Evolutionary conservation across 37 sponge, comb jelly and placozoan genomes (phyloP).

Genomic region (Lycopodina hypogea): DNA sequence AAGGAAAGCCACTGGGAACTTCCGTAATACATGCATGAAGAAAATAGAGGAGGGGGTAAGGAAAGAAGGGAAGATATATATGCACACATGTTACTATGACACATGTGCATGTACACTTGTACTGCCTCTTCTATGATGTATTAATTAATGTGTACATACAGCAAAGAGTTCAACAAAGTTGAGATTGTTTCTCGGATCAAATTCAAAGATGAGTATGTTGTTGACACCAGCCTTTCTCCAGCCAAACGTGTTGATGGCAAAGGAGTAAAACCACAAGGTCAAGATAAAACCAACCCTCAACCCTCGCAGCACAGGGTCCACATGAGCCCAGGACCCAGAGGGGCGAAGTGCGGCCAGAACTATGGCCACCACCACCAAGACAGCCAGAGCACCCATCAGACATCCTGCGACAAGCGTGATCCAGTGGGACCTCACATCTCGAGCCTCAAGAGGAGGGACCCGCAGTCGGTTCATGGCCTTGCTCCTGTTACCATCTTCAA

Average conservation of each 20-base stretch:
- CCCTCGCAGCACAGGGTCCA: slow-evolving; percentile 13
- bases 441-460: slow-evolving; percentile 79
- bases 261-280: slow-evolving; percentile 58
- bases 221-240: slow-evolving; percentile 86
- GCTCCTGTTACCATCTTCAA: slow-evolving; percentile 79
- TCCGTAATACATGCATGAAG: no score
- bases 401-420: slow-evolving; percentile 25
- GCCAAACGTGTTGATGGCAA: slow-evolving; percentile 76
- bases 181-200: slow-evolving; percentile 81
- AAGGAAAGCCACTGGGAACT: background rate
- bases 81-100: no score
- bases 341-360: slow-evolving; percentile 9
- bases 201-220: slow-evolving; percentile 89
- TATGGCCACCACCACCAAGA: slow-evolving; percentile 25
- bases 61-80: no score
- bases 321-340: background rate
- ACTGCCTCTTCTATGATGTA: no score
- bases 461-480: slow-evolving; percentile 88
- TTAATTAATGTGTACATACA: slow-evolving; percentile 36
- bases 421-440: slow-evolving; percentile 48
- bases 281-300: slow-evolving; percentile 47
- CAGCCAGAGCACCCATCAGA: slow-evolving; percentile 36
- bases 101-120: no score
- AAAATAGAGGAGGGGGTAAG: no score
- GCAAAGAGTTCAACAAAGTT: slow-evolving; percentile 72